Evolutionary conservation across 1,140 invertebrate genomes (phyloP).

Genomic region (Ridgeia piscesae): DNA sequence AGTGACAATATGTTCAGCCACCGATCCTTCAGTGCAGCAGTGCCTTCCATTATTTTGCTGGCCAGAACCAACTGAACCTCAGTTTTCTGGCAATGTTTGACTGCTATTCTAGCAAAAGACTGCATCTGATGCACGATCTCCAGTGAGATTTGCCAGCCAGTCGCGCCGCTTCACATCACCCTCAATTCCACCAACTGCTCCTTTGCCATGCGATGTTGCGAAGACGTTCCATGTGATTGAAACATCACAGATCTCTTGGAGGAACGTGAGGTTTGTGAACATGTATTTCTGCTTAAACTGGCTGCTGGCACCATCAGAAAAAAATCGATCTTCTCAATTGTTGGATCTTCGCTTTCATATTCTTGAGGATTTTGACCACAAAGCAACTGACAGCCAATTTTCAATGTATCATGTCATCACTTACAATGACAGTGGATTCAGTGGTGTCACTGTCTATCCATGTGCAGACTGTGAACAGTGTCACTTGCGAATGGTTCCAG

Average conservation of each 20-base stretch:
- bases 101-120: too few species aligned
- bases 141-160: neutral
- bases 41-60: too few species aligned
- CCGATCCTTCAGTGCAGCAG: too few species aligned
- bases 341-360: constrained; percentile 10
- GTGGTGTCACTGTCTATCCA: neutral
- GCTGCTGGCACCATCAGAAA: constrained; percentile 15
- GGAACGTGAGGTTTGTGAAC: too few species aligned
- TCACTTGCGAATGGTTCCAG: constrained; percentile 24
- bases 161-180: constrained; percentile 14
- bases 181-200: constrained; percentile 18
- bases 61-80: too few species aligned
- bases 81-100: too few species aligned
- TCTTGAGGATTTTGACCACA: neutral
- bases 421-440: constrained; percentile 14
- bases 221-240: constrained; percentile 18
- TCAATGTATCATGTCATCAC: neutral
- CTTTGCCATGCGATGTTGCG: constrained; percentile 25
- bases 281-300: too few species aligned
- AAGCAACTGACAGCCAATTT: constrained; percentile 7
- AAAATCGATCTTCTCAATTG: constrained; percentile 15
- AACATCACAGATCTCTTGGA: neutral
- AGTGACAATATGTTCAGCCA: too few species aligned
- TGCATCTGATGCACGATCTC: too few species aligned
- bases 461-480: constrained; percentile 8